Percentiles rank a stretch among this genome's conserved stretches.
Evolutionary conservation across 2,113 vertebrate genomes (phyloP).

Genomic region (Aegithalos caudatus): DNA sequence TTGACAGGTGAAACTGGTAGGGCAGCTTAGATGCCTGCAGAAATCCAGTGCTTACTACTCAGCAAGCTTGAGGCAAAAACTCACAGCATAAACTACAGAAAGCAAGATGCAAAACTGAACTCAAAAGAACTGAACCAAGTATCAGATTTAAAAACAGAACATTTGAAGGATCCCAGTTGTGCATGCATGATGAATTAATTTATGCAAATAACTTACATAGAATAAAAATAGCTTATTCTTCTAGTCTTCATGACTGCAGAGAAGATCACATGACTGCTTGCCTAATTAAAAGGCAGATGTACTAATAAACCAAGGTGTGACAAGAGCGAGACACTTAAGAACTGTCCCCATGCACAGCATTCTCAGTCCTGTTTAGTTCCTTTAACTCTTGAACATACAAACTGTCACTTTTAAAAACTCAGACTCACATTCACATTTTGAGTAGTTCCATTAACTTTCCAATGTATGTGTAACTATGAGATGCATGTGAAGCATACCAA

Average conservation of each 20-base stretch:
- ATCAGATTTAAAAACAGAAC: not conserved
- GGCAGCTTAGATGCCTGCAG: not conserved
- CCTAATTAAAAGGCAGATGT: slow-evolving; percentile 41
- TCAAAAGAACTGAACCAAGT: not conserved
- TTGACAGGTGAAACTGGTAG: slow-evolving; percentile 32
- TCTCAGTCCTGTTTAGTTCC: not conserved
- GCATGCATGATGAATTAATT: slow-evolving; percentile 4
- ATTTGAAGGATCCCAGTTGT: not conserved
- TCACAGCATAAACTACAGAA: not conserved
- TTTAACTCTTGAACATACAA: not conserved
- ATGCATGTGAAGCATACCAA: not conserved
- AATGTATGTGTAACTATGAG: not conserved
- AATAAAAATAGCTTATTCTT: slow-evolving; percentile 40
- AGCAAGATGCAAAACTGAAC: not conserved
- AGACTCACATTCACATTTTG: not conserved
- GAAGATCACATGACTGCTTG: not conserved
- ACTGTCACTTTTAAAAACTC: not conserved
- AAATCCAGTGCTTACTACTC: not conserved
- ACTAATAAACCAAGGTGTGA: slow-evolving; percentile 44
- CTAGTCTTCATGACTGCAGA: not conserved
- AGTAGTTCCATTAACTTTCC: not conserved
- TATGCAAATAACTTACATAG: slow-evolving; percentile 11
- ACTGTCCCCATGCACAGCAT: not conserved
- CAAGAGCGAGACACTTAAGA: not conserved
- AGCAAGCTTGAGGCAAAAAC: not conserved